Base-by-base conservation (phyloP, 2,797 vertebrate species). In the Halcyon smyrnensis region DNA sequence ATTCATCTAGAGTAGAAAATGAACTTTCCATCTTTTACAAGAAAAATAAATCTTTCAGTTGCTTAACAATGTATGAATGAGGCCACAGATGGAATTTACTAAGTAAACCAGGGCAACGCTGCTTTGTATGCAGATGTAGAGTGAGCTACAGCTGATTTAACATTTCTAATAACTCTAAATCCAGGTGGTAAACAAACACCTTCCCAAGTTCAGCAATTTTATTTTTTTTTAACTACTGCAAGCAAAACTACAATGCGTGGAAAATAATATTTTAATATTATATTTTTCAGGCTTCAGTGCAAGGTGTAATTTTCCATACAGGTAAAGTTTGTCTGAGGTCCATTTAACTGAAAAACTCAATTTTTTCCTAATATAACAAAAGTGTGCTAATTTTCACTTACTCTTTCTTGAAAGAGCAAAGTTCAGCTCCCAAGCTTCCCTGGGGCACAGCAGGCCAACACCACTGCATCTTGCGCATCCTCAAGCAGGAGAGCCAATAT, bases 1-100 rank as follows among this genome's bases (percentile, higher is more conserved):
- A 48, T 81, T 87, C 62, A 64, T 54, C 81, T 54, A 62, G 11
- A 88, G 32, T 50, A 75, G 54, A 87, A 96, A 92, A 94, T 41
- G 25, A 96, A 87, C 56, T 83, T 95, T 74, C 45, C 76, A 56
- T 85, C 53, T 69, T 70, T 27, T 41, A 68, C 10, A 75, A 83
- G 77, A 80, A 87, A 86, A 94, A 89, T 30, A 94, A 68, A 80
- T 75, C 70, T 92, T 91, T 83, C 48, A 8, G 46, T 27, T 81
- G 76, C 37, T 91, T 70, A 83, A 81, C 48, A 62, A 50, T 15
- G 32, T 77, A 92, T 62, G 78, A 94, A 89, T 24, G 32, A 93
- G 65, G 45, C 71, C 78, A 81, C 19, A 2, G 90, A 91, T 62
- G 91, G 82, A 94, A 96, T 88, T 69, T 28, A 46, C 82, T 89